A percentile compares a stretch with the other conserved stretches of the same genome.
Evolutionary conservation across 1,140 invertebrate genomes (phyloP).

Genomic region (Drosophila parvula): DNA sequence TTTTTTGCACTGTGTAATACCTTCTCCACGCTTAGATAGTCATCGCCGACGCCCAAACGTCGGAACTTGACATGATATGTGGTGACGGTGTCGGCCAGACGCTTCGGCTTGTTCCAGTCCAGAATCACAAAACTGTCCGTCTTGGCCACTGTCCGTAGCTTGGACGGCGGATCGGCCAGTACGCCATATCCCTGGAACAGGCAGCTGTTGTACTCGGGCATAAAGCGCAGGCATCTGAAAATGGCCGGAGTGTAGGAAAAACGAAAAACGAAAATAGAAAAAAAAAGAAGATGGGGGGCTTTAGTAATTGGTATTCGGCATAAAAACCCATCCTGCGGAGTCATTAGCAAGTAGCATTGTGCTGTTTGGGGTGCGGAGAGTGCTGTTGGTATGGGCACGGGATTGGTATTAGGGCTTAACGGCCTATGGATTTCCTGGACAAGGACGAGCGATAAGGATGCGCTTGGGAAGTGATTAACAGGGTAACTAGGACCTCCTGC

Average conservation of each 20-base stretch:
- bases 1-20: conserved; percentile 76
- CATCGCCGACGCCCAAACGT: conserved; percentile 85
- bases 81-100: conserved; percentile 88
- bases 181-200: conserved; percentile 93
- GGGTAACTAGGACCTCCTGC: conserved; percentile 11
- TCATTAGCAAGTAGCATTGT: conserved; percentile 46
- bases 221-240: conserved; percentile 90
- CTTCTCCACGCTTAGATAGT: conserved; percentile 85
- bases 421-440: conserved; percentile 27
- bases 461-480: conserved; percentile 26
- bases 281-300: conserved; percentile 1
- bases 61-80: conserved; percentile 89
- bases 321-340: conserved; percentile 43
- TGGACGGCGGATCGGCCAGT: conserved; percentile 88
- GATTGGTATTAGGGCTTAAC: conserved; percentile 40
- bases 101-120: conserved; percentile 90
- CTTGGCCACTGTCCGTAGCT: conserved; percentile 89
- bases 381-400: conserved; percentile 11
- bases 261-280: neutral
- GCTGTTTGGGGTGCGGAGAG: neutral
- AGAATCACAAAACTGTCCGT: conserved; percentile 90
- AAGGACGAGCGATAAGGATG: conserved; percentile 23
- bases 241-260: neutral
- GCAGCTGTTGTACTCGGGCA: conserved; percentile 91
- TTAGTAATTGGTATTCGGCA: conserved; percentile 51